Evolutionary conservation across 2,888 invertebrate genomes (phyloP).

Genomic region (Monochamus alternatus): DNA sequence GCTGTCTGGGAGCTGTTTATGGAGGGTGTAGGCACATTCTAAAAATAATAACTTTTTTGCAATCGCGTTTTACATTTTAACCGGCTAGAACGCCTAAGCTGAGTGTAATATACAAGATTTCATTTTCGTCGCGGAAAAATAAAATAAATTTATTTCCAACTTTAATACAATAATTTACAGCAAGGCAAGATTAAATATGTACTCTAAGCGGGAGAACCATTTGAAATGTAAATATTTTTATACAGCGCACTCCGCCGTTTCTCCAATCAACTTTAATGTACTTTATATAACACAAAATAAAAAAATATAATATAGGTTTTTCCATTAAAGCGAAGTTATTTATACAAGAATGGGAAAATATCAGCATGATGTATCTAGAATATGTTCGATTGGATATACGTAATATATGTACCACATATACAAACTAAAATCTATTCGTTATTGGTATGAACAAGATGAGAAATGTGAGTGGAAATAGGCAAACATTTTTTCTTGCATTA

Average conservation of each 20-base stretch:
- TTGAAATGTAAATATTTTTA: constrained; percentile 56
- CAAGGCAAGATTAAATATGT: constrained; percentile 54
- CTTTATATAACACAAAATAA: constrained; percentile 8
- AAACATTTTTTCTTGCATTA: too few species aligned
- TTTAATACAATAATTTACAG: constrained; percentile 54
- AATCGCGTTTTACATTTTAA: constrained; percentile 29
- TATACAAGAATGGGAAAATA: background rate
- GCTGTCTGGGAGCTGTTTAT: constrained; percentile 17
- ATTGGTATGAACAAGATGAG: too few species aligned
- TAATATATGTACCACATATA: too few species aligned
- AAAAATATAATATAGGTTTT: constrained; percentile 7
- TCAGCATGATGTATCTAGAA: background rate
- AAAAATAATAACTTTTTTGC: constrained; percentile 32
- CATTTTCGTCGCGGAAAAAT: constrained; percentile 47
- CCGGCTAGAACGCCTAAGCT: constrained; percentile 24
- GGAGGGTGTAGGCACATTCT: constrained; percentile 21
- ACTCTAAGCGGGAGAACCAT: constrained; percentile 52
- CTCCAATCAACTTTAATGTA: constrained; percentile 47
- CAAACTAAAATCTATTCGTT: too few species aligned
- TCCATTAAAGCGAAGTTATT: background rate
- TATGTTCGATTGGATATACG: background rate
- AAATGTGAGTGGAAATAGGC: too few species aligned
- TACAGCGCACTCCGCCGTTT: constrained; percentile 40
- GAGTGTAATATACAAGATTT: constrained; percentile 44
- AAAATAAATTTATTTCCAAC: constrained; percentile 51